These are phyloP conservation scores for Callyntrura sp. DNA, from an alignment of 2,888 invertebrate genomes.

Conservation along the genomic window DNA sequence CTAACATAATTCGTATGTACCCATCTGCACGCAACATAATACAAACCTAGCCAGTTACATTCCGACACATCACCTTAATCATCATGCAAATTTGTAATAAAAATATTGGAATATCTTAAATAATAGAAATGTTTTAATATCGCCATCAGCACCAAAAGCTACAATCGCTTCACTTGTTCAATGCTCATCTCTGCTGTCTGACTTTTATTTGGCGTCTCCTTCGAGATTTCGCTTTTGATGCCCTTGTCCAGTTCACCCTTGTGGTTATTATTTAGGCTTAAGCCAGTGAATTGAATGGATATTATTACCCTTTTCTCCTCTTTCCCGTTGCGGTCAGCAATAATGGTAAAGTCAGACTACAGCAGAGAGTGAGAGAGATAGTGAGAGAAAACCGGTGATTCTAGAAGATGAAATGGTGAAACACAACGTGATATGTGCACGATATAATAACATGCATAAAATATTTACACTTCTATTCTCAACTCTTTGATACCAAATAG, in stretches of 20 bases:
- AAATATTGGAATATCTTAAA: slow-evolving; percentile 27
- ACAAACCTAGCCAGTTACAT: too few relatives aligned
- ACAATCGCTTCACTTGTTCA: slow-evolving; percentile 15
- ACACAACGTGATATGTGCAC: slow-evolving; percentile 36
- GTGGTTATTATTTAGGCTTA: too few relatives aligned
- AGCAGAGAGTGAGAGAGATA: too few relatives aligned
- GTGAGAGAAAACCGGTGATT: slow-evolving; percentile 65
- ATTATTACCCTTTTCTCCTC: too few relatives aligned
- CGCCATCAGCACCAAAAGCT: slow-evolving; percentile 47
- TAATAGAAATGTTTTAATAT: slow-evolving; percentile 56
- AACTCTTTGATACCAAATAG: slow-evolving; percentile 6
- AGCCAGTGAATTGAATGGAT: too few relatives aligned
- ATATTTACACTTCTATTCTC: slow-evolving; percentile 42
- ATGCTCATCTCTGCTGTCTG: background rate
- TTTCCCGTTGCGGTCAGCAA: slow-evolving; percentile 50
- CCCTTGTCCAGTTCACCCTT: too few relatives aligned
- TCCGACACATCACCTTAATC: slow-evolving; percentile 45
- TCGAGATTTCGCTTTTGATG: too few relatives aligned
- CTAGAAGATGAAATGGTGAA: slow-evolving; percentile 47
- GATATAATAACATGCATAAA: slow-evolving; percentile 45
- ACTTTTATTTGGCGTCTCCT: slow-evolving; percentile 17
- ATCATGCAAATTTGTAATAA: slow-evolving; percentile 66
- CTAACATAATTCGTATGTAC: too few relatives aligned
- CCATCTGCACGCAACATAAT: too few relatives aligned
- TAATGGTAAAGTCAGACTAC: slow-evolving; percentile 39